Base-by-base conservation (phyloP, 2,797 vertebrate species). In the Taenioides sp. region DNA sequence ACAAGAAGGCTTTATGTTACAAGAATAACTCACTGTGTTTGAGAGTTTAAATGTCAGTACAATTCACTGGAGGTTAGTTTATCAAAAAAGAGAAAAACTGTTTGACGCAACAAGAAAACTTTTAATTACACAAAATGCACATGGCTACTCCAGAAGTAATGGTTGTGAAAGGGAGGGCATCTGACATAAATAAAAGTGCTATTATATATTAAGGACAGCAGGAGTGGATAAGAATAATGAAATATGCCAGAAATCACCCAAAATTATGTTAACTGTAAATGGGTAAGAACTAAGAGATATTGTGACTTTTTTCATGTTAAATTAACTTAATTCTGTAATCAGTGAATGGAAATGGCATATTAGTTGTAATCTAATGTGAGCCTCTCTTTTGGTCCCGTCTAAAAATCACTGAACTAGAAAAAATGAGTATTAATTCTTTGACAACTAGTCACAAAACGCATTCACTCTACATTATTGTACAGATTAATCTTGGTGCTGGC, bases 1-100 rank as follows among this genome's bases (percentile, higher is more conserved):
- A 86, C 80, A 78, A 84, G 81, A 90, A 88, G 83, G 78, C 71
- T 78, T 76, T 78, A 67, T 77, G 52, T 72, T 22, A 61, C 75
- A 90, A 92, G 86, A 92, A 92, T 82, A 76, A 84, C 73, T 50
- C 73, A 82, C 87, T 90, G 88, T 93, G 91, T 91, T 82, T 83
- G 68, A 63, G 70, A 54, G 83, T 76, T 84, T 87, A 87, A 76
- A 76, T 73, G 82, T 76, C 84, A 87, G 85, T 61, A 7, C 83
- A 83, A 76, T 82, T 64, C 52, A 73, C 72, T 81, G 83, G 79
- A 79, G 85, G 89, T 87, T 77, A 74, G 88, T 79, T 85, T 34
- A 83, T 61, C 65, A 59, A 69, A 78, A 69, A 76, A 14, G 5
- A 23, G 14, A 60, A 31, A 60, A 60, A 28, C 25, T 60, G 16